A percentile compares a stretch with the other conserved stretches of the same genome.
Conservation (phyloP, 2,113 vertebrate genomes). For the Pleuronectes platessa region DNA sequence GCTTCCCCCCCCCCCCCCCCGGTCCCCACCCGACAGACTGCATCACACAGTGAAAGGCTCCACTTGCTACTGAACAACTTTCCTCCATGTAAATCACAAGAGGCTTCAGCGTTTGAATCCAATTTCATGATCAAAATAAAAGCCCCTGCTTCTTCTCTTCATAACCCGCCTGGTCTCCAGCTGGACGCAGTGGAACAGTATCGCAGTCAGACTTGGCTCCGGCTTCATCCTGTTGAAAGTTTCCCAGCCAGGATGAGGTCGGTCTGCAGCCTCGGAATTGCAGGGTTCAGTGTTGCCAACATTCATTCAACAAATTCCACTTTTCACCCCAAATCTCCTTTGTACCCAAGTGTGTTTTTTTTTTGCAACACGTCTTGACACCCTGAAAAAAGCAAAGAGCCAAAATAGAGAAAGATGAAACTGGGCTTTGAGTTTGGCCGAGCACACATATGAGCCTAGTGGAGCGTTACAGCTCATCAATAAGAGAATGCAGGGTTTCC, state of each 20-base stretch:
- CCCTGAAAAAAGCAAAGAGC: neutral
- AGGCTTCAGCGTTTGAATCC: too few relatives aligned
- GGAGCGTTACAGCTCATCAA: neutral
- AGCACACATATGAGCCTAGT: neutral
- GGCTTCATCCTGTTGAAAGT: conserved; percentile 10
- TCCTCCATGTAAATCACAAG: too few relatives aligned
- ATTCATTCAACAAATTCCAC: too few relatives aligned
- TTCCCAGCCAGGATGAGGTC: conserved; percentile 16
- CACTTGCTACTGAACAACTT: neutral
- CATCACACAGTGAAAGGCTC: neutral
- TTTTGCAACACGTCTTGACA: too few relatives aligned
- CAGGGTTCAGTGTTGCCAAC: too few relatives aligned
- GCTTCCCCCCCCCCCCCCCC: neutral
- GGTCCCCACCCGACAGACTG: neutral
- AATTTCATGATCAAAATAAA: too few relatives aligned
- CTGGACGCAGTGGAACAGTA: neutral
- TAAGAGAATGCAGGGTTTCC: too few relatives aligned
- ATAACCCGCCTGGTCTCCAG: too few relatives aligned
- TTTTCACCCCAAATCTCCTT: too few relatives aligned
- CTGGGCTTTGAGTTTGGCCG: neutral
- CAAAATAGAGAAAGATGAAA: neutral
- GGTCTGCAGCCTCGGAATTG: neutral
- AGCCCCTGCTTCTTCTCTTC: too few relatives aligned
- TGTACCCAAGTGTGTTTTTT: too few relatives aligned
- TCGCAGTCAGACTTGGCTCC: neutral